Percentiles rank a stretch among this genome's conserved stretches.
These are phyloP conservation scores for Lysandra coridon DNA, from an alignment of 2,888 invertebrate species.

Conservation along the genomic window DNA sequence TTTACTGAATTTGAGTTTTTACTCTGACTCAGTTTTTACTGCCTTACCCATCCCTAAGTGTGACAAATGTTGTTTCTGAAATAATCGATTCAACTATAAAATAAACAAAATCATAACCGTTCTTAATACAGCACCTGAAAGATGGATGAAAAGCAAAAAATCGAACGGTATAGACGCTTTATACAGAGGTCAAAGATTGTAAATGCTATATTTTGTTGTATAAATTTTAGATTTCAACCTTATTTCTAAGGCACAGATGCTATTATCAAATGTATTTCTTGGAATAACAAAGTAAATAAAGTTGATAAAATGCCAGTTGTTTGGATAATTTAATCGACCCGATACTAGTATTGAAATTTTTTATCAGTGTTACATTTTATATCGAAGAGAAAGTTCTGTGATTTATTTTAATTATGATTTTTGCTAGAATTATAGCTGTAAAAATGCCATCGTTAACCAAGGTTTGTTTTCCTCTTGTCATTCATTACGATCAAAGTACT, in stretches of 20 bases:
- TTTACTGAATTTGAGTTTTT: too few species aligned
- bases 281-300: slow-evolving; percentile 56
- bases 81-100: too few species aligned
- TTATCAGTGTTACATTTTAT: slow-evolving; percentile 17
- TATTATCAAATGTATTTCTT: slow-evolving; percentile 37
- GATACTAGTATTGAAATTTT: slow-evolving; percentile 1
- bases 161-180: slow-evolving; percentile 1
- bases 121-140: not conserved
- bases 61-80: too few species aligned
- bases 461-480: slow-evolving; percentile 55
- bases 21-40: too few species aligned
- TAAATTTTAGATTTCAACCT: slow-evolving; percentile 37
- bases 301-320: slow-evolving; percentile 27
- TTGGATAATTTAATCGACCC: slow-evolving; percentile 17
- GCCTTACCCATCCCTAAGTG: too few species aligned
- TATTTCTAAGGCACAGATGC: slow-evolving; percentile 33
- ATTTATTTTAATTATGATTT: slow-evolving; percentile 51
- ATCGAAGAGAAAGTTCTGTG: not conserved
- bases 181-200: slow-evolving; percentile 42
- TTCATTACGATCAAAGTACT: slow-evolving; percentile 33
- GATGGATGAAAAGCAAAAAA: not conserved
- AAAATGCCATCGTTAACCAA: slow-evolving; percentile 66
- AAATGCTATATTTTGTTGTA: slow-evolving; percentile 25
- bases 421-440: slow-evolving; percentile 66
- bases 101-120: not conserved